These are phyloP conservation scores for Tillus elongatus DNA, from an alignment of 2,888 invertebrate genomes.

Conservation along the genomic window DNA sequence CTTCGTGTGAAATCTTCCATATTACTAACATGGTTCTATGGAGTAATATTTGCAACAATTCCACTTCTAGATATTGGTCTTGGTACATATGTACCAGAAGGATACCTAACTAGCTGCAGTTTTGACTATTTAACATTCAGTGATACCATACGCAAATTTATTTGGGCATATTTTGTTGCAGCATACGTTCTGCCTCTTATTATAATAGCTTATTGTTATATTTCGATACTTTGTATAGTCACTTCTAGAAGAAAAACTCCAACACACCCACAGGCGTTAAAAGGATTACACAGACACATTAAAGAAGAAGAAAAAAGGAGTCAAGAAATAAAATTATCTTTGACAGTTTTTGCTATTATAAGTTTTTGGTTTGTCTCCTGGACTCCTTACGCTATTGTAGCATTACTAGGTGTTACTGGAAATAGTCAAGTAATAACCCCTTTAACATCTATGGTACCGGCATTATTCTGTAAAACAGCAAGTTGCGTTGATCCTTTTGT, in stretches of 20 bases:
- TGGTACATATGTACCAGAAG: conserved; percentile 73
- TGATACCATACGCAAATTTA: conserved; percentile 53
- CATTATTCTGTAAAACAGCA: conserved; percentile 70
- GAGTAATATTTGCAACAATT: conserved; percentile 56
- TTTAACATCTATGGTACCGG: conserved; percentile 64
- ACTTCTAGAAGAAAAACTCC: conserved; percentile 45
- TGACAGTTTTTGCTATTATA: conserved; percentile 60
- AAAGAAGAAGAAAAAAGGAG: conserved; percentile 56
- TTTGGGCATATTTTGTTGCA: conserved; percentile 64
- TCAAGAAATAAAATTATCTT: conserved; percentile 63
- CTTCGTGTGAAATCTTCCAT: conserved; percentile 54
- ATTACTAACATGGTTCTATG: conserved; percentile 64
- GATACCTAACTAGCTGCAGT: conserved; percentile 74
- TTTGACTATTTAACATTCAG: conserved; percentile 74
- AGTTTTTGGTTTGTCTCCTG: conserved; percentile 69
- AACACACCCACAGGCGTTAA: conserved; percentile 40
- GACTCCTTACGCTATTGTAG: conserved; percentile 73
- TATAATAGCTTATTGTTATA: conserved; percentile 64
- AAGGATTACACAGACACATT: conserved; percentile 47
- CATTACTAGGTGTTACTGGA: conserved; percentile 63
- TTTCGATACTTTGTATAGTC: conserved; percentile 59
- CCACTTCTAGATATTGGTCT: conserved; percentile 64
- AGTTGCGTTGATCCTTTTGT: conserved; percentile 75
- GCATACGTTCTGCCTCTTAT: conserved; percentile 67
- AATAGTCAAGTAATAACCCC: conserved; percentile 58